Percentiles rank a stretch among this genome's conserved stretches.
phyloP scores from a whole-genome alignment of 2,113 vertebrate species.

The Ivindomyrus marchei region DNA sequence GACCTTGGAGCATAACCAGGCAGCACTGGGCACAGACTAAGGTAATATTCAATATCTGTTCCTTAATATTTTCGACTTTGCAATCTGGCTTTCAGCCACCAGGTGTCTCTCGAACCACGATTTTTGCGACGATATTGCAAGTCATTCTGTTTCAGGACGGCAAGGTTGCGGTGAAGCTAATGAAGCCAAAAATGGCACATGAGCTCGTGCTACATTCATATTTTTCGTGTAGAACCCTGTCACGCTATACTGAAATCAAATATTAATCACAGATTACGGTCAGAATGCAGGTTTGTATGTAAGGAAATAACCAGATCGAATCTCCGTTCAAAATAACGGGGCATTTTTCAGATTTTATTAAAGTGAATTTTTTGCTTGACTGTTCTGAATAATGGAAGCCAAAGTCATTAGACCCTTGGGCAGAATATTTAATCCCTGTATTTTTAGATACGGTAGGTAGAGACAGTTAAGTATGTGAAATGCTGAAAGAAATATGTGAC shows the following conservation, averaged over 20 bases:
- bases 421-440: neutral
- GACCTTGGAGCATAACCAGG: neutral
- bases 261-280: neutral
- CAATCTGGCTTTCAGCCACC: neutral
- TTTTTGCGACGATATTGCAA: neutral
- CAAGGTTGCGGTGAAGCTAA: neutral
- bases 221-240: neutral
- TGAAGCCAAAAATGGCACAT: neutral
- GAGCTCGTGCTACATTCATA: neutral
- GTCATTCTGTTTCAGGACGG: neutral
- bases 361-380: neutral
- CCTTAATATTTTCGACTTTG: neutral
- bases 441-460: neutral
- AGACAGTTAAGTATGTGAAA: neutral
- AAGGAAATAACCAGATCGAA: neutral
- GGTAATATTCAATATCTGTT: neutral
- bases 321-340: neutral
- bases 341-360: neutral
- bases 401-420: constrained; percentile 3
- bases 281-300: neutral
- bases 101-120: constrained; percentile 10
- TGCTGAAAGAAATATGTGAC: neutral
- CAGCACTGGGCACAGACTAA: neutral
- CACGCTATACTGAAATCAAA: neutral
- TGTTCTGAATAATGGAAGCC: neutral